Evolutionary conservation across 2,888 invertebrate species (phyloP).

Genomic region (Dendrolimus pini): DNA sequence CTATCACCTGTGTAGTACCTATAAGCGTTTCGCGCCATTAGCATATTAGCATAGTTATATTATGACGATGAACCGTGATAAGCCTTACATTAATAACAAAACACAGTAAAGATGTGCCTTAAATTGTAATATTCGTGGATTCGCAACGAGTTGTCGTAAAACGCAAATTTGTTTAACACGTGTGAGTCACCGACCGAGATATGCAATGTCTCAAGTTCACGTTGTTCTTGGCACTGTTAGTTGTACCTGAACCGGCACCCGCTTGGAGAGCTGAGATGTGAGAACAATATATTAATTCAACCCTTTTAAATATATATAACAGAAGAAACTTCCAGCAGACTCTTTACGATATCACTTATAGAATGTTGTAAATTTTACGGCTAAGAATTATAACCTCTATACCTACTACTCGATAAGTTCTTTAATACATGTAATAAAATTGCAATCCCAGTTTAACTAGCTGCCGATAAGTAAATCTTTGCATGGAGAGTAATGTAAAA

Average conservation of each 20-base stretch:
- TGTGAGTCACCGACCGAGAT: conserved; percentile 43
- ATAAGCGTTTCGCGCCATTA: conserved; percentile 12
- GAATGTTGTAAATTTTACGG: too few relatives aligned
- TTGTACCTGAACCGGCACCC: conserved; percentile 49
- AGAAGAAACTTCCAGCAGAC: not conserved
- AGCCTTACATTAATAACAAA: conserved; percentile 41
- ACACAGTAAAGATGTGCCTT: conserved; percentile 64
- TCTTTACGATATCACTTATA: too few relatives aligned
- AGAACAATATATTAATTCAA: conserved; percentile 17
- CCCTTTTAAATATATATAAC: not conserved
- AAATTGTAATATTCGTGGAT: conserved; percentile 42
- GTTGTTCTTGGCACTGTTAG: conserved; percentile 43
- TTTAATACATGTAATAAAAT: not conserved
- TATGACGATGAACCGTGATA: conserved; percentile 26
- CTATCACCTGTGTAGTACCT: conserved; percentile 10
- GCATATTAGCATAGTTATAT: conserved; percentile 4
- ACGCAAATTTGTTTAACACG: conserved; percentile 26
- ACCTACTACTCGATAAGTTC: too few relatives aligned
- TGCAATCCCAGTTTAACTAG: not conserved
- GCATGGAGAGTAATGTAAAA: not conserved
- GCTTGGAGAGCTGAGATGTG: conserved; percentile 54
- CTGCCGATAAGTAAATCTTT: not conserved
- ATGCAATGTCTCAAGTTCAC: conserved; percentile 49
- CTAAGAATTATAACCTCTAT: too few relatives aligned
- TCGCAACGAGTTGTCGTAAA: conserved; percentile 16